Base-by-base conservation (phyloP, 2,797 vertebrate species). In the Gymnopithys bicolor region DNA sequence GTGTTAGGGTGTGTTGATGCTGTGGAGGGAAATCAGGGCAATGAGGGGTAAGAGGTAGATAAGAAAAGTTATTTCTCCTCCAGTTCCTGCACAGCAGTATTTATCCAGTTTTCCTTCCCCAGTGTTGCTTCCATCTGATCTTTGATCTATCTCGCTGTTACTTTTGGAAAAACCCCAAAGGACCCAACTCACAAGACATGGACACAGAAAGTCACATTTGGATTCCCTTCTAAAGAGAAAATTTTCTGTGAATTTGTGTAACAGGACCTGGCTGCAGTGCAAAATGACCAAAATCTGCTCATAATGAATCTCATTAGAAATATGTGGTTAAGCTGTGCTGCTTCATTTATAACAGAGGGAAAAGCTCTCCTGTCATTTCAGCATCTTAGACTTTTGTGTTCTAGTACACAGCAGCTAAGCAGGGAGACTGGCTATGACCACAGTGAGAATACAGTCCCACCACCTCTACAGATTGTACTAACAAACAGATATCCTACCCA, bases 1-100 rank as follows among this genome's bases (percentile, higher is more conserved):
- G 90, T 95, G 51, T 87, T 96, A 8, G 96, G 45, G n/a, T 92
- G 75, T 2, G 84, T 52, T 49, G 93, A 70, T 15, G 71, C 98
- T 28, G 94, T 9, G 77, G 74, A 94, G 21, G 8, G 19, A 91
- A 95, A 77, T 4, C 70, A 52, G 30, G 35, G n/a, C 1, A 1
- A n/a, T 53, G 15, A 89, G 37, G 17, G 17, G 12, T 8, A 55
- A 33, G 14, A 84, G 11, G 19, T 2, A 79, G 67, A 79, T 9
- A 66, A 67, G 32, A 73, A 66, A 73, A 81, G 24, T 69, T 71
- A 21, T 82, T 51, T 52, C 51, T 93, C 43, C 52, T 60, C 25
- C 27, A 67, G 32, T 28, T 90, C 33, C 70, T 46, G 56, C 13
- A 23, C 14, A 80, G 49, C 27, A 56, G 19, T 32, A 55, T 27